Evolutionary conservation across 2,888 invertebrate genomes (phyloP).

Genomic region (Leptopilina drosophilae): DNA sequence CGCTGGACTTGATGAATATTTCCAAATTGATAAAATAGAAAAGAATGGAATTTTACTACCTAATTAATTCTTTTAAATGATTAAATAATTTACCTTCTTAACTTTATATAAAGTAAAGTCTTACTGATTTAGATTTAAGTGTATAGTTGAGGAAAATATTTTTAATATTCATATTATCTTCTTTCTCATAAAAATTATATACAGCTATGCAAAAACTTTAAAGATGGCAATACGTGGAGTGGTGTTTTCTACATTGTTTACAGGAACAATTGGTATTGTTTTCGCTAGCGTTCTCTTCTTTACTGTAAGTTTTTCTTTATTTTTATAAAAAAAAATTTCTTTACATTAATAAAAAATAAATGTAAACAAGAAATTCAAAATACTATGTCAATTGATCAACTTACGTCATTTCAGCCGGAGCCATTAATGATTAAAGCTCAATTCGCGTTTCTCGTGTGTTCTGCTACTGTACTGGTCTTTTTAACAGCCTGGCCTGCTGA

Average conservation of each 20-base stretch:
- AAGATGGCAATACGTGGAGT: not conserved
- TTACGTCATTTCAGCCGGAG: not conserved
- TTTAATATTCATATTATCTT: too few relatives aligned
- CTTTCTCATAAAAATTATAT: not conserved
- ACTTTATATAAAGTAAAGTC: too few relatives aligned
- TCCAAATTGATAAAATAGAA: too few relatives aligned
- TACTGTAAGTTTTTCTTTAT: not conserved
- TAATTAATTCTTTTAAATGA: too few relatives aligned
- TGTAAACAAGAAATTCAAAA: not conserved
- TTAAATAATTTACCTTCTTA: too few relatives aligned
- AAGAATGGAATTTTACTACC: too few relatives aligned
- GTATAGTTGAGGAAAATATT: too few relatives aligned
- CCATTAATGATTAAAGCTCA: not conserved
- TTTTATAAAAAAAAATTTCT: not conserved
- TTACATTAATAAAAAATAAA: too few relatives aligned
- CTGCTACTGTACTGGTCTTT: not conserved
- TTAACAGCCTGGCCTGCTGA: conserved; percentile 11
- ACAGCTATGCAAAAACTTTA: not conserved
- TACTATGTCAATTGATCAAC: not conserved
- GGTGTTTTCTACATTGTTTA: conserved; percentile 2
- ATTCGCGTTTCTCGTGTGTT: not conserved
- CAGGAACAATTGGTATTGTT: conserved; percentile 6
- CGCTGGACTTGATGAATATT: too few relatives aligned
- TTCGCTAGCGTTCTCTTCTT: conserved; percentile 11
- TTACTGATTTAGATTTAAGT: too few relatives aligned